These are phyloP conservation scores for Brachyalestes nurse DNA, from an alignment of 2,797 vertebrate species.

Conservation along the genomic window DNA sequence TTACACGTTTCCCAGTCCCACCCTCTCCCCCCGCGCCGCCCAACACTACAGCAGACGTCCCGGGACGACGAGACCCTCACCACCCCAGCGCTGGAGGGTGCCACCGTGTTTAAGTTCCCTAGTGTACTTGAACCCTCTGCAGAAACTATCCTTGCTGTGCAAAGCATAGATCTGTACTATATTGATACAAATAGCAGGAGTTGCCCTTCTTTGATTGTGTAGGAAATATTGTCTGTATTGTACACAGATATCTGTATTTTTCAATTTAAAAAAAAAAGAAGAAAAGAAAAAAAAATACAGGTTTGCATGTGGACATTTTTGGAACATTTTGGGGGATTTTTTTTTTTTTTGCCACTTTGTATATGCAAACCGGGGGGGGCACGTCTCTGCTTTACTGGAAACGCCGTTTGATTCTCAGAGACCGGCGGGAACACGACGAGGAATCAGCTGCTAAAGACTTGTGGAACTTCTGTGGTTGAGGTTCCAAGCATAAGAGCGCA, in stretches of 20 bases:
- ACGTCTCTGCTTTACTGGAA: slow-evolving; percentile 65
- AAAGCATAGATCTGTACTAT: slow-evolving; percentile 71
- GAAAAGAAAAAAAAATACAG: slow-evolving; percentile 23
- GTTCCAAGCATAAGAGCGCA: not conserved
- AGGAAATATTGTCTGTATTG: slow-evolving; percentile 67
- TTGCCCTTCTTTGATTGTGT: slow-evolving; percentile 53
- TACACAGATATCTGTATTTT: slow-evolving; percentile 66
- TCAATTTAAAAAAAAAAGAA: slow-evolving; percentile 60
- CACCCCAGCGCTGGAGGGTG: slow-evolving; percentile 7
- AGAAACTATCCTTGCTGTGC: slow-evolving; percentile 60
- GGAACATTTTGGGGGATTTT: slow-evolving; percentile 32
- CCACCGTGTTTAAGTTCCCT: slow-evolving; percentile 62
- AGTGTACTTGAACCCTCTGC: slow-evolving; percentile 47
- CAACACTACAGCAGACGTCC: slow-evolving; percentile 27
- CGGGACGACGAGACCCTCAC: slow-evolving; percentile 22
- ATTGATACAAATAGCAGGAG: slow-evolving; percentile 68
- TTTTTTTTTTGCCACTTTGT: slow-evolving; percentile 42
- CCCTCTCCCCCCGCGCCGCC: slow-evolving; percentile 13
- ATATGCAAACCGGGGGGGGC: slow-evolving; percentile 49
- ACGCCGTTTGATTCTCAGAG: slow-evolving; percentile 76
- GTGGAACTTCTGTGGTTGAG: slow-evolving; percentile 68
- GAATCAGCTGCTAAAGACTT: slow-evolving; percentile 69
- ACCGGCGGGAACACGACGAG: slow-evolving; percentile 75
- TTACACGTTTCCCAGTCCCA: slow-evolving; percentile 4
- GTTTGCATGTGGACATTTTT: slow-evolving; percentile 56